phyloP scores from a whole-genome alignment of 2,797 vertebrate genomes.

The Acanthiza pusilla region DNA sequence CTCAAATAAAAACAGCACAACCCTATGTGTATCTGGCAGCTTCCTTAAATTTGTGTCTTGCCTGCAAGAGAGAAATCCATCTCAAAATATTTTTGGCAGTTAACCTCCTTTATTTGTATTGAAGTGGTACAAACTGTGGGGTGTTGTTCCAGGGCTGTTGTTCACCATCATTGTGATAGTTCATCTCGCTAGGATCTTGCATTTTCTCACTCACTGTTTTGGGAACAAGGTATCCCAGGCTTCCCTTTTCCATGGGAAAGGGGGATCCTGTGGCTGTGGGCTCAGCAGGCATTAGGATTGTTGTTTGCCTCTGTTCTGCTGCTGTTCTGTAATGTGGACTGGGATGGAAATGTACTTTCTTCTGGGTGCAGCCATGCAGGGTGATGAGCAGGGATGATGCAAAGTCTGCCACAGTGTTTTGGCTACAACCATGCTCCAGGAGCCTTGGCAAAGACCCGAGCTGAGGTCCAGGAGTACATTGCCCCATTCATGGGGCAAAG shows the following conservation, averaged over 20 bases:
- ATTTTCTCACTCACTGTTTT: background rate
- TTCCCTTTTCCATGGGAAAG: background rate
- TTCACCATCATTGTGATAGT: background rate
- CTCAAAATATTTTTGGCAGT: background rate
- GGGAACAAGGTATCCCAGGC: background rate
- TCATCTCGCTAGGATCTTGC: background rate
- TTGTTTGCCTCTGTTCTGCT: rapidly evolving
- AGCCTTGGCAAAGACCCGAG: background rate
- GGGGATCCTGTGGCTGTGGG: rapidly evolving
- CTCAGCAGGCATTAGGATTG: background rate
- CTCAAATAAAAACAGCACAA: background rate
- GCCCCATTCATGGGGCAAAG: background rate
- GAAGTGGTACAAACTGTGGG: background rate
- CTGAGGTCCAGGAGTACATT: background rate
- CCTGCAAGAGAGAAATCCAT: background rate
- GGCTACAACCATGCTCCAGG: rapidly evolving
- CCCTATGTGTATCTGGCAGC: background rate
- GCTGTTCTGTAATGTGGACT: background rate
- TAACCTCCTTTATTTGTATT: background rate
- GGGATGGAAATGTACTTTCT: background rate
- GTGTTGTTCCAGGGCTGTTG: background rate
- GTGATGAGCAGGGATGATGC: background rate
- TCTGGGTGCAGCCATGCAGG: background rate
- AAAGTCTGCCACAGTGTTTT: background rate
- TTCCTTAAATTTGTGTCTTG: conserved; percentile 35